Base-by-base conservation (phyloP, 2,113 vertebrate species). In the Gnathonemus echidnorhynchus region DNA sequence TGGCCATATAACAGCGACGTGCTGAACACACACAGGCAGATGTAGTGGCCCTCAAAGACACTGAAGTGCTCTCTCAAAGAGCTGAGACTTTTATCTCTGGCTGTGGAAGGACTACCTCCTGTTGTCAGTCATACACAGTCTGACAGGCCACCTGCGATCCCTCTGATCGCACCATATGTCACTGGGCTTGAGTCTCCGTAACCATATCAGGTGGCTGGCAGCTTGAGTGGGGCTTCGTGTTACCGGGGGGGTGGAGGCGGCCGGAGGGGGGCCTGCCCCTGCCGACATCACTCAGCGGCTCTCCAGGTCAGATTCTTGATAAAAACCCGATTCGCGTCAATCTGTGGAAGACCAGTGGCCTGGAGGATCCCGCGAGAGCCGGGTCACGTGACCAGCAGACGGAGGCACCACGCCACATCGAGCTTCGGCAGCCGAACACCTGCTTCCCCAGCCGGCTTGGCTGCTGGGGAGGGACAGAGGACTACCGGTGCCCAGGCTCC, bases 151-250 rank as follows among this genome's bases (percentile, higher is more conserved):
- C 42, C 83, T 8, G 85, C 49, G 70, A 49, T 91, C 88, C 88
- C 62, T 17, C 1, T 88, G 86, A 91, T 45, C 74, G 50, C 88
- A 89, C 92, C 92, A 92, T 92, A 92, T 92, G 91, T 90, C 52
- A 66, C n/a, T 8, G 58, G n/a, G 83, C 89, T 80, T 89, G 90
- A 92, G 84, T 91, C 90, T 86, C 86, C 77, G 74, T 90, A 91
- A 86, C 88, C 87, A 70, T 90, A 50, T 89, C 88, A 50, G 84
- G 50, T 62, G 52, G 87, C 52, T 13, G 49, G 49, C 85, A 27
- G 31, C 5, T 56, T 31, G 13, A 52, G 53, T 15, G 31, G 27
- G 89, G 84, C 87, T 91, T 74, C 27, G 21, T 89, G 39, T 62
- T 62, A 56, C 62, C 31, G n/a, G 50, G 58, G 27, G 83, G 17